Evolutionary conservation across 2,888 invertebrate genomes (phyloP), one percentile per base, ranked within the genome.

Genomic region (Amphipyra berbera): DNA sequence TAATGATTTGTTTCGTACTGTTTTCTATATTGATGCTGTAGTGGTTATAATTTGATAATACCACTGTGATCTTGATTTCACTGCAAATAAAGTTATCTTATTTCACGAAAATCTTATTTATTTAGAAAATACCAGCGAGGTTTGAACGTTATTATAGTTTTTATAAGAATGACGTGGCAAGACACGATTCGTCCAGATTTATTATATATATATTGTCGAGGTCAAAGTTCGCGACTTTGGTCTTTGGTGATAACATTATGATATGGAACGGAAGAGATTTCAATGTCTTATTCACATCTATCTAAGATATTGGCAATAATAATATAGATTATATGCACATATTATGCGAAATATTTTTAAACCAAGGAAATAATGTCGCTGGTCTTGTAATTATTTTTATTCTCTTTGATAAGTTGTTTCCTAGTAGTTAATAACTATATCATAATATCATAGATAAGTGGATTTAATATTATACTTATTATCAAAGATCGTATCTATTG

Each of bases 211-310:
- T 21, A 5, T 35, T 38, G 35, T 12, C 7, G 47, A 54, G 54
- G 50, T 73, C 40, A 73, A 67, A 46, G 46, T 52, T 55, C 14
- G 33, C 15, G 27, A 27, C 27, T 49, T 45, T 45, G 49, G 40
- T 15, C 3, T 73, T 37, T 37, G 7, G 2, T 35, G 73, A 73
- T 69, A 73, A 45, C 42, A 10, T 15, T 30, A 8, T 12, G 38
- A 50, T 65, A 40, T n/a, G 27, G 10, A 42, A 35, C 45, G 58
- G 50, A 72, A 66, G 49, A 10, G 10, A 21, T 40, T 47, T 44
- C 53, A 66, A 73, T 46, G 50, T 60, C 13, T 13, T 37, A 30
- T 14, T 10, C 14, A 46, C n/a, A 21, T n/a, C 10, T 46, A 53
- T 53, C 44, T 41, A n/a, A 41, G n/a, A 44, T 48, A 30, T 10